These are phyloP conservation scores for Parnassius glacialis DNA, from an alignment of 2,888 invertebrate species.

Conservation along the genomic window DNA sequence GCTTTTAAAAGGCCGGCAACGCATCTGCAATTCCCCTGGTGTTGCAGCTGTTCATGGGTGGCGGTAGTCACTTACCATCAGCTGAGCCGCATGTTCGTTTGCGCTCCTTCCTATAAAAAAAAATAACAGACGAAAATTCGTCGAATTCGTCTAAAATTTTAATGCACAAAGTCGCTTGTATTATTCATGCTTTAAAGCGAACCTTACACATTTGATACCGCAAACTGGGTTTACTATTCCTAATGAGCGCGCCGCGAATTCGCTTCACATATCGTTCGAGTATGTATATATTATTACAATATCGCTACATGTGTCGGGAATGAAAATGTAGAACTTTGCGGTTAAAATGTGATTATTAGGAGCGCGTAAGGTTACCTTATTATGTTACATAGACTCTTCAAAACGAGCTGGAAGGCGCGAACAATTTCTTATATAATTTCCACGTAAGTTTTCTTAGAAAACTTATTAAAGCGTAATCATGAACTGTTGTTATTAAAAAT, in stretches of 20 bases:
- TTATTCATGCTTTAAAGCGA: conserved; percentile 16
- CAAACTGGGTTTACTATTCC: conserved; percentile 67
- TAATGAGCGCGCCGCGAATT: conserved; percentile 56
- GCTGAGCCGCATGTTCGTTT: too few species aligned
- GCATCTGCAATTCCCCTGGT: too few species aligned
- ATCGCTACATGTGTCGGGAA: conserved; percentile 31
- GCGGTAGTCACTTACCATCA: too few species aligned
- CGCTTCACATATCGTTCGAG: conserved; percentile 39
- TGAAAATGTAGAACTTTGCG: conserved; percentile 48
- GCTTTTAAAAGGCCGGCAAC: too few species aligned
- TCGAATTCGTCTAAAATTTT: background rate
- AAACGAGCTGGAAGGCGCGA: conserved; percentile 14
- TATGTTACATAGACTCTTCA: conserved; percentile 37
- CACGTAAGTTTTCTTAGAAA: conserved; percentile 22
- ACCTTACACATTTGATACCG: conserved; percentile 58
- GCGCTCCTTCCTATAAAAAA: too few species aligned
- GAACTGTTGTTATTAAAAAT: conserved; percentile 3
- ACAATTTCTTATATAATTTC: conserved; percentile 19
- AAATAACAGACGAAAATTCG: too few species aligned
- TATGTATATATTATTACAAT: conserved; percentile 23
- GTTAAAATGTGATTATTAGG: conserved; percentile 56
- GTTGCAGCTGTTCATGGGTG: too few species aligned
- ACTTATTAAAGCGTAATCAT: conserved; percentile 18
- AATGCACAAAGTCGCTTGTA: conserved; percentile 11
- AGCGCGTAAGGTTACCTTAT: conserved; percentile 48